Base-by-base conservation (phyloP, 2,797 vertebrate species). In the Hybognathus amarus region DNA sequence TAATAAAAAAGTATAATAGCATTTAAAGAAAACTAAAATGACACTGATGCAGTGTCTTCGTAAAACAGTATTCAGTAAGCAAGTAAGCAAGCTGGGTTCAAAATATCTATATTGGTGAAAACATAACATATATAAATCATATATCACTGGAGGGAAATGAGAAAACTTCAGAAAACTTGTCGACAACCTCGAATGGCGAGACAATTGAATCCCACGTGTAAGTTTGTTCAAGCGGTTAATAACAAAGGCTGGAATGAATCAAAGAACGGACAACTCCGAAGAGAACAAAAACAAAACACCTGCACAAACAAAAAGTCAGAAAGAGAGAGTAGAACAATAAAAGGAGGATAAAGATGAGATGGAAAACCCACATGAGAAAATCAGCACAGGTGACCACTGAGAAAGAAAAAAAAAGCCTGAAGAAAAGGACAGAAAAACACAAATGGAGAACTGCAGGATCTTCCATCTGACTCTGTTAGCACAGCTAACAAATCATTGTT, bases 371-470 rank as follows among this genome's bases (percentile, higher is more conserved):
- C 33, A 82, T 22, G 61, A 82, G 47, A 24, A 77, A 12, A 67
- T 45, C 24, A 61, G 71, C 82, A 84, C 75, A 83, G 61, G 83
- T 83, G 64, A 71, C 71, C 86, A 89, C 70, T 89, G 56, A 87
- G 5, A 3, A 36, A 74, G 54, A 27, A 38, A 63, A 15, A 52
- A 20, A 47, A 40, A 15, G 4, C 15, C 56, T 17, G 30, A 76
- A 67, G 33, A 38, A 83, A 63, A 64, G 52, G n/a, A 77, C 85
- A 85, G 30, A 91, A 27, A 89, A 63, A 90, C 50, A 80, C 63
- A 88, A 84, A 56, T 42, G 12, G 70, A 52, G 70, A 74, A 64
- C 80, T 47, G 85, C 85, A 30, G 63, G 67, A 80, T 88, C 87
- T 89, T 68, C 89, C 52, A 89, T 90, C 84, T 78, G 68, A 59